Evolutionary conservation across 2,113 vertebrate genomes (phyloP), one percentile per base, ranked within the genome.

Genomic region (Prolemur simus): DNA sequence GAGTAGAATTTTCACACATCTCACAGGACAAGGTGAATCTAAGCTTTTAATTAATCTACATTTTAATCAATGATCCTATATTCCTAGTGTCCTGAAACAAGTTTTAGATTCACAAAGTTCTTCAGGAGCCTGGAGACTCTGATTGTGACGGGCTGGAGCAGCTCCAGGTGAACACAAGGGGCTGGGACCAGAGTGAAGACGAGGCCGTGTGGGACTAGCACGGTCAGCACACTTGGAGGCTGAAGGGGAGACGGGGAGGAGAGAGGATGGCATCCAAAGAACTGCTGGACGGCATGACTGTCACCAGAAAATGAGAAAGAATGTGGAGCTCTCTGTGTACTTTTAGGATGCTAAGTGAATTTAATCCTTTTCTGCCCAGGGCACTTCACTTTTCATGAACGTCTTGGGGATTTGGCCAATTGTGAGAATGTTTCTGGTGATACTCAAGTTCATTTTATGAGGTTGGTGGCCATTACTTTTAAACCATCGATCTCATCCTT

Each of bases 361-460:
- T 68, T n/a, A 68, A 94, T 94, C 66, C 74, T 86, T 89, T 86
- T 89, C 80, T 92, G 73, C 88, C 84, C 10, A 69, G 45, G 84
- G 84, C 68, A 45, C 2, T 86, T 56, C 66, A 27, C 42, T 92
- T 60, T 94, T 95, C 66, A 69, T 25, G n/a, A 21, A 78, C 39
- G 87, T 68, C 87, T 84, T 84, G 58, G 95, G 94, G 90, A 94
- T 92, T 92, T 71, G 80, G 56, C 76, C 91, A 76, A 45, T 86
- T 63, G 78, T 89, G n/a, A 86, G 88, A 89, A 87, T 77, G 58
- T 95, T 94, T 29, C 42, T 86, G 78, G 71, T 74, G 68, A 94
- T 94, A 88, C 49, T 77, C 69, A 95, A 94, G 66, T 37, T 82
- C 42, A 64, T 71, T 95, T 95, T 92, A 86, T 95, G 91, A 95